Evolutionary conservation across 2,888 invertebrate genomes (phyloP), one percentile per base, ranked within the genome.

Genomic region (Dorcus hopei): DNA sequence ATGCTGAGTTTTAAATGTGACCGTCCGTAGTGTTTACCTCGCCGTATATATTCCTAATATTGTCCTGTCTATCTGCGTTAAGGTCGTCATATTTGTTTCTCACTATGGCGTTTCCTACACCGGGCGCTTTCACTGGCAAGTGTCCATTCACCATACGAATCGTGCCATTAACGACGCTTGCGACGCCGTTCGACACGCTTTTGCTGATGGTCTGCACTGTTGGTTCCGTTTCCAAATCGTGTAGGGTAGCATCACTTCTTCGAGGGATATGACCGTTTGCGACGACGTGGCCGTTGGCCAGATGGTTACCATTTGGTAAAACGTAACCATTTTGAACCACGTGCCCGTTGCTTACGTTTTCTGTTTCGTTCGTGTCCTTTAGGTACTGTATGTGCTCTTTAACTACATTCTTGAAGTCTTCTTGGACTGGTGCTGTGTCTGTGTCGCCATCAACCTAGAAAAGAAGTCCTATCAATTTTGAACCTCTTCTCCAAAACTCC

Each of bases 361-460:
- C 11, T 5, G 49, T 14, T 43, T 14, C 49, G 11, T 39, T 62
- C 56, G 71, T 68, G 26, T 61, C 65, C 73, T 70, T 82, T 80
- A 86, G 80, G 65, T 84, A 83, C 65, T 86, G 84, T 75, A 91
- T 86, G 71, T 90, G 85, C 62, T 87, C 86, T 14, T 85, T 80
- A 26, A 92, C 81, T 0, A 88, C 85, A 26, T 85, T 82, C 52
- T 86, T 85, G 77, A 93, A 93, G 73, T 92, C 91, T 26, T 85
- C 82, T 70, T 91, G 90, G 0, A 93, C 93, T 6, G 88, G 87
- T 0, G 84, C 79, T 6, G 88, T 85, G 69, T 93, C 93, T 0
- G 93, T 92, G 70, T 93, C 93, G 0, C 93, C 93, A 71, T 93
- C 93, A 58, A 93, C 89, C 92, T 91, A 56, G 43, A 66, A 66